Percentiles rank a stretch among this genome's conserved stretches.
phyloP scores from a whole-genome alignment of 2,113 vertebrate genomes.

The Speoplatyrhinus poulsoni region DNA sequence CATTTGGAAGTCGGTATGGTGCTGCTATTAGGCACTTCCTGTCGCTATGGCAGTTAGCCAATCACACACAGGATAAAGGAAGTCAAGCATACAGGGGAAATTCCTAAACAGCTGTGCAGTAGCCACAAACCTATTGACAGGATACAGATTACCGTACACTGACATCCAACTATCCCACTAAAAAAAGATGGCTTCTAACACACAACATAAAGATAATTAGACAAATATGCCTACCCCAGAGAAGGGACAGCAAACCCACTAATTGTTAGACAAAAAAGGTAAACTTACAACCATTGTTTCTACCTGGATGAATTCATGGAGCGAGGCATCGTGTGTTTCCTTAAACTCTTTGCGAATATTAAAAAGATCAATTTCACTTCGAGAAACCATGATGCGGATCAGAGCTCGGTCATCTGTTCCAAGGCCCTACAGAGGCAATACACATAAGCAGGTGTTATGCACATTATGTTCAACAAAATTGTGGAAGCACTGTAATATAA shows the following conservation, averaged over 20 bases:
- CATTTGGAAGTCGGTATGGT: conserved; percentile 65
- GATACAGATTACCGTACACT: conserved; percentile 57
- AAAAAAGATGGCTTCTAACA: conserved; percentile 56
- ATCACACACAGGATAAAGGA: conserved; percentile 71
- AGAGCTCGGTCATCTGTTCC: conserved; percentile 94
- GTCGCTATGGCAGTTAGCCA: conserved; percentile 58
- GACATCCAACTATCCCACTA: conserved; percentile 45
- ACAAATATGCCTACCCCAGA: conserved; percentile 25
- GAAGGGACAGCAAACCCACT: conserved; percentile 17
- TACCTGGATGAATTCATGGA: conserved; percentile 94
- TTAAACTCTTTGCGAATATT: conserved; percentile 93
- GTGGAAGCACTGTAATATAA: too few species aligned
- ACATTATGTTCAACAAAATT: neutral
- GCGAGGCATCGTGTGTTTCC: conserved; percentile 85
- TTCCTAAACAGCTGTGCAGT: conserved; percentile 80
- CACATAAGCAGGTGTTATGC: conserved; percentile 12
- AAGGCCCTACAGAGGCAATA: conserved; percentile 77
- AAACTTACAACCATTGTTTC: conserved; percentile 78
- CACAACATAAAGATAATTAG: conserved; percentile 23
- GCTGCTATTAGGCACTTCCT: conserved; percentile 70
- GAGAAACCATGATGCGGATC: conserved; percentile 92
- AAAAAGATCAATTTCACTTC: conserved; percentile 88
- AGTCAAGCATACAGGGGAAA: conserved; percentile 75
- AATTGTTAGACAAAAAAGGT: conserved; percentile 8
- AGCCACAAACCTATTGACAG: conserved; percentile 65